These are phyloP conservation scores for Pituophis catenifer DNA, from an alignment of 2,113 vertebrate species.

Conservation along the genomic window DNA sequence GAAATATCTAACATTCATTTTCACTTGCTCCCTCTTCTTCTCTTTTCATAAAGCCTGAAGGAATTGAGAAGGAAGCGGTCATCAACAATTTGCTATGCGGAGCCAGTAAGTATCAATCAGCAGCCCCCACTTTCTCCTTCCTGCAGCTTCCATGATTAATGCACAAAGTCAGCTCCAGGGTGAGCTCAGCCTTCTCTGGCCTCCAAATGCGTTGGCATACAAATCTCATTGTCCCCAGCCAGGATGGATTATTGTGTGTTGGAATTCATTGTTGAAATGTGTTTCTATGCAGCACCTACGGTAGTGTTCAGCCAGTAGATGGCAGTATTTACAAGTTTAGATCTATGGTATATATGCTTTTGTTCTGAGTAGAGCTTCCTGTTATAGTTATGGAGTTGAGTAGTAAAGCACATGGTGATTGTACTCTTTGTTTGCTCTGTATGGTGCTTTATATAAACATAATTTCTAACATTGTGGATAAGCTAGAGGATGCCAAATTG, in stretches of 20 bases:
- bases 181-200: not conserved
- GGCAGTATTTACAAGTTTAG: too few species aligned
- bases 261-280: too few species aligned
- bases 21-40: slow-evolving; percentile 20
- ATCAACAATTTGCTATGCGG: slow-evolving; percentile 65
- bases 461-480: not conserved
- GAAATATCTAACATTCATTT: not conserved
- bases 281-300: too few species aligned
- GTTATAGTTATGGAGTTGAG: too few species aligned
- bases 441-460: too few species aligned
- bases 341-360: too few species aligned
- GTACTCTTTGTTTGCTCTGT: too few species aligned
- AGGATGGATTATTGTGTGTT: not conserved
- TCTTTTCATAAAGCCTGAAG: slow-evolving; percentile 63
- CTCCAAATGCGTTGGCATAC: not conserved
- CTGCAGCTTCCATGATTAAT: not conserved
- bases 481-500: not conserved
- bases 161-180: not conserved
- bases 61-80: slow-evolving; percentile 61
- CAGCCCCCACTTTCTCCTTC: not conserved
- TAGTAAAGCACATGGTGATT: too few species aligned
- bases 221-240: not conserved
- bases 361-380: too few species aligned
- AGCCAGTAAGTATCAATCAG: slow-evolving; percentile 59
- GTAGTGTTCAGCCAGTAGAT: too few species aligned